Base-by-base conservation (phyloP, 2,888 invertebrate genomes). In the Caenorhabditis sulstoni region DNA sequence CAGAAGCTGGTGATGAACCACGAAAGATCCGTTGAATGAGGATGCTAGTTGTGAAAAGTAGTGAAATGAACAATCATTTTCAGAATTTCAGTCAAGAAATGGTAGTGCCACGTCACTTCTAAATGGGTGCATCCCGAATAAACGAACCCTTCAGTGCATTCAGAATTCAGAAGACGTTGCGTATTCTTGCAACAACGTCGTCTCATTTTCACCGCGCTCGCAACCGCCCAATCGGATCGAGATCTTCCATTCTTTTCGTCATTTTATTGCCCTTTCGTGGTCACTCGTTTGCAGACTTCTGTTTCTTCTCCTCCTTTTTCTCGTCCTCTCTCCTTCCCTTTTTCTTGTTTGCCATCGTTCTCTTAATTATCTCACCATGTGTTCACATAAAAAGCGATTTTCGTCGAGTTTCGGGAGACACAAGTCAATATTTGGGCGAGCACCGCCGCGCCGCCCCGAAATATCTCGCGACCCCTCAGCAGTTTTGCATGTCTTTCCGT, bases 201-300 rank as follows among this genome's bases (percentile, higher is more conserved):
- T 7, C 29, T 29, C 29, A 3, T 29, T 29, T 29, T 29, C 29
- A 29, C 47, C 20, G 14, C 53, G 29, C 37, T n/a, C n/a, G n/a
- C n/a, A n/a, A n/a, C 29, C 20, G 55, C 35, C 55, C 45, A 45
- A 57, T 66, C 57, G 39, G 66, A 66, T 66, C 22, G 20, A 39
- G 55, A 49, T 49, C 49, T 58, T 45, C 58, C 44, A 29, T 1
- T 35, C 47, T 35, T 37, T 22, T 65, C 58, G 49, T 59, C 67
- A 50, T 58, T 67, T 67, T 67, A 67, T 67, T 67, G 67, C 68
- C 68, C 61, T 68, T 61, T 59, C 59, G 59, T 61, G 61, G 59
- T 61, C 68, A 67, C 37, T 57, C 57, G 29, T 67, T 45, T 55
- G n/a, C 49, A 58, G 67, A 22, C 59, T 39, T n/a, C n/a, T n/a